Base-by-base conservation (phyloP, 2,797 vertebrate genomes). In the Amazona ochrocephala region DNA sequence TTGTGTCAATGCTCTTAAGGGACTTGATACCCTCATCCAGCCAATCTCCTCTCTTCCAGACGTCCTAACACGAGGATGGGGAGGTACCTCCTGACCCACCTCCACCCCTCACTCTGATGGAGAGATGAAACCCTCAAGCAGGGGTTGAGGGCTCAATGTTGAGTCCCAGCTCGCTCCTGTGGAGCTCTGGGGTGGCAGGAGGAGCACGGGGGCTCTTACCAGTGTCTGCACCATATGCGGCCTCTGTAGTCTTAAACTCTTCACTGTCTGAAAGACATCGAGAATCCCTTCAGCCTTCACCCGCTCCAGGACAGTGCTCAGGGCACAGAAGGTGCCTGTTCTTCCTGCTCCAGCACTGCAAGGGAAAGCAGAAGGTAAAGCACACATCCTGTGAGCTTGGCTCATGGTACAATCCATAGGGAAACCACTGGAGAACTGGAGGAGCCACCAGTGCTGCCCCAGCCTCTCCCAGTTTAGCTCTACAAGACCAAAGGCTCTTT, bases 221-320 rank as follows among this genome's bases (percentile, higher is more conserved):
- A 99, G 99, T 98, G 99, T 99, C 99, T 99, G 99, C 98, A 99
- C 99, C 99, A 99, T 99, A 97, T 99, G 99, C 85, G 99, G 99
- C 98, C 99, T 98, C 98, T 99, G 99, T 95, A 99, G 98, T 97
- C 99, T 98, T 93, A 99, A 98, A 97, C 99, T 99, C 98, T 99
- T 99, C 94, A 99, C 99, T 0, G 99, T 99, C 98, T 99, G 99
- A 98, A 99, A 99, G 96, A 99, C 99, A 20, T 99, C 99, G 93
- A 99, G 98, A 97, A 99, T 99, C 34, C 99, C 99, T 96, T 99
- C 99, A 3, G 99, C 99, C 97, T 99, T 99, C 96, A 99, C 99
- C 80, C 99, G 98, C 96, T 99, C 99, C 97, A 99, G 98, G 95
- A 99, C 99, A 34, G 99, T 99, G 97, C 99, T 99, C 93, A 99